Conservation (phyloP, 2,113 vertebrate genomes). For the Copsychus sechellarum region DNA sequence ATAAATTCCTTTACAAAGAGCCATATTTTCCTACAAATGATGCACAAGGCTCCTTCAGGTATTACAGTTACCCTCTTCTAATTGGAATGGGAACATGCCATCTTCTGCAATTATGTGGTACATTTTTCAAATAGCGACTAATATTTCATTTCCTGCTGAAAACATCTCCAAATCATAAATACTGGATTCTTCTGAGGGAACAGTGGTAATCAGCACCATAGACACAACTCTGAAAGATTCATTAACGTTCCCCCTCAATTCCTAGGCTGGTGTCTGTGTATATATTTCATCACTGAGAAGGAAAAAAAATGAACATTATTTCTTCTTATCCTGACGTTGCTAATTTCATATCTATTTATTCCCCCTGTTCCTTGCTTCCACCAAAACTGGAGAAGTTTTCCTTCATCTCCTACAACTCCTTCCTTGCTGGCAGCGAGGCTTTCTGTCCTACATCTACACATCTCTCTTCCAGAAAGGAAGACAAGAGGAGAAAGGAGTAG, state of each 20-base stretch:
- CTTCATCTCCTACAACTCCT: background rate
- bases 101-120: slow-evolving; percentile 13
- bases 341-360: background rate
- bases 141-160: slow-evolving; percentile 26
- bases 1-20: background rate
- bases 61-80: background rate
- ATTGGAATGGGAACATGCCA: background rate
- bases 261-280: background rate
- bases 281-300: background rate
- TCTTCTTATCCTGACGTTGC: background rate
- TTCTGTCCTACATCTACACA: background rate
- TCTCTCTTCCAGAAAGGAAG: background rate
- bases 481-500: background rate
- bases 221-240: slow-evolving; percentile 19
- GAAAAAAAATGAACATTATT: background rate
- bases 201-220: background rate
- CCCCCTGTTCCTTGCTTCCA: background rate
- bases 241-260: background rate
- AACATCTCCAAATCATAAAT: slow-evolving; percentile 40
- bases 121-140: background rate
- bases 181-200: background rate
- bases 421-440: background rate
- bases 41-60: background rate
- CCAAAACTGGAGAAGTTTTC: background rate
- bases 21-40: background rate